A percentile compares a stretch with the other conserved stretches of the same genome.
Conservation (phyloP, 64 coral and sea anemone genomes). For the Porites lutea region DNA sequence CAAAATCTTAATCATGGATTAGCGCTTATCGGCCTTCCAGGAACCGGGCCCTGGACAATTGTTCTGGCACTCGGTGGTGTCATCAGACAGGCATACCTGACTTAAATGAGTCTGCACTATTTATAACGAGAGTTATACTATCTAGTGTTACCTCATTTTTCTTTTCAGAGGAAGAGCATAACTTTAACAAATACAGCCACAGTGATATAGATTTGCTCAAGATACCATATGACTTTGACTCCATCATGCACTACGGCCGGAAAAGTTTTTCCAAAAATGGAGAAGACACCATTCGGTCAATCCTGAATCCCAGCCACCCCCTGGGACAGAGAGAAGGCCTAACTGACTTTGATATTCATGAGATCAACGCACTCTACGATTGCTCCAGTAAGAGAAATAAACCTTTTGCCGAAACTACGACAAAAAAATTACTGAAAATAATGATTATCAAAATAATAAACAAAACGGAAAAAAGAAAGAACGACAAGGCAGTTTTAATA, state of each 20-base stretch:
- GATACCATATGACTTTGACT: slow-evolving; percentile 93
- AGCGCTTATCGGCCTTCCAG: too few relatives aligned
- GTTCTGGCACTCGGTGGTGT: too few relatives aligned
- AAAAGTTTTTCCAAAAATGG: slow-evolving; percentile 88
- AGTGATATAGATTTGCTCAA: slow-evolving; percentile 73
- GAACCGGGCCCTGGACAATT: too few relatives aligned
- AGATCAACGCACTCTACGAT: slow-evolving; percentile 88
- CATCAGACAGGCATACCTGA: too few relatives aligned
- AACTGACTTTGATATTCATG: slow-evolving; percentile 82
- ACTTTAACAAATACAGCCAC: slow-evolving; percentile 91
- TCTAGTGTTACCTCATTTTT: background rate
- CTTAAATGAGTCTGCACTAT: background rate
- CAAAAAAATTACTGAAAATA: too few relatives aligned
- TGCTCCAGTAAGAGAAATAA: slow-evolving; percentile 66
- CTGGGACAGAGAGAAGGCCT: slow-evolving; percentile 88
- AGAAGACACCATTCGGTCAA: slow-evolving; percentile 77
- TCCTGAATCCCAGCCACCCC: slow-evolving; percentile 21
- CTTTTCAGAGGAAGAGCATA: slow-evolving; percentile 75
- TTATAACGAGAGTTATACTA: too few relatives aligned
- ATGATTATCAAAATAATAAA: too few relatives aligned
- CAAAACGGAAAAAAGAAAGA: too few relatives aligned
- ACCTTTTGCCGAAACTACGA: too few relatives aligned
- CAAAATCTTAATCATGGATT: too few relatives aligned
- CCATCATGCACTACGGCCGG: slow-evolving; percentile 93
- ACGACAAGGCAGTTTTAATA: too few relatives aligned